Conservation (phyloP, 2,113 vertebrate species). For the Corythornis vintsioides region DNA sequence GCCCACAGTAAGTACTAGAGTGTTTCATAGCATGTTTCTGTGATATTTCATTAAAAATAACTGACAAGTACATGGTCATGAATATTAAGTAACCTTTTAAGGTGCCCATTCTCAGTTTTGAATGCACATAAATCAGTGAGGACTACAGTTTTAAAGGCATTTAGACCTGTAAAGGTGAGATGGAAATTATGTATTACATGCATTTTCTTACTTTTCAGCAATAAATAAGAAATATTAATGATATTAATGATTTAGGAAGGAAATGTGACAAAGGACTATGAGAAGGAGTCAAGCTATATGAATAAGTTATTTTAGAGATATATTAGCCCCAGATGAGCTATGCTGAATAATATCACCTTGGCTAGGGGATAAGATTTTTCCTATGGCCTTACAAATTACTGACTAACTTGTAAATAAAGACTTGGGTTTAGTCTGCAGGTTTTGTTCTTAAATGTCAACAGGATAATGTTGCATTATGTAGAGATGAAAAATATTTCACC, state of each 20-base stretch:
- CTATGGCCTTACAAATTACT: background rate
- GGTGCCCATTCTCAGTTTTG: background rate
- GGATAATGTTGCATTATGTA: background rate
- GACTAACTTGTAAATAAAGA: background rate
- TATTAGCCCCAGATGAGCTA: background rate
- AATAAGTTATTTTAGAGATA: constrained; percentile 11
- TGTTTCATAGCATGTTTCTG: background rate
- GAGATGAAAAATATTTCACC: background rate
- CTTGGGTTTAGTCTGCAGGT: background rate
- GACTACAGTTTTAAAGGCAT: background rate
- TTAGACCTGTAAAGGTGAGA: constrained; percentile 2
- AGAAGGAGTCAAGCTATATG: background rate
- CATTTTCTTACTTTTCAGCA: constrained; percentile 14
- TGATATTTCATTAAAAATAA: constrained; percentile 15
- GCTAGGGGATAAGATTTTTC: background rate
- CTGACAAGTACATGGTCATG: background rate
- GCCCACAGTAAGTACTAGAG: background rate
- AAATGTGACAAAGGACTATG: background rate
- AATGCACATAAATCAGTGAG: background rate
- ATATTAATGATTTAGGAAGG: background rate
- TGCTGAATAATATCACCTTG: background rate
- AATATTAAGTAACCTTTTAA: constrained; percentile 15
- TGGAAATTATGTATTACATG: background rate
- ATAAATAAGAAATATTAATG: constrained; percentile 30
- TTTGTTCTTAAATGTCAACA: background rate